Base-by-base conservation (phyloP, 2,113 vertebrate genomes). In the Sakesphorus luctuosus region DNA sequence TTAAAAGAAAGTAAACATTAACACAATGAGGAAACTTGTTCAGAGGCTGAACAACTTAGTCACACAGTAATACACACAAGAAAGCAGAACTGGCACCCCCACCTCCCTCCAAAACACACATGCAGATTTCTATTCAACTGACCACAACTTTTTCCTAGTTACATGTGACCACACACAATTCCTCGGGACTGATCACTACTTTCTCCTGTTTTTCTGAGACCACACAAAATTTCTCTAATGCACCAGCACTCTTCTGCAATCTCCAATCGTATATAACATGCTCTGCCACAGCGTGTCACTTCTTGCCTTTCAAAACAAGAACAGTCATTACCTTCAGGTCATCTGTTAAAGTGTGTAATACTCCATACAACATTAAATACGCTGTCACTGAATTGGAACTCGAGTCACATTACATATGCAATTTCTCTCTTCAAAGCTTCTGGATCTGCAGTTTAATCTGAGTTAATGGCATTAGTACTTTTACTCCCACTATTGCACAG, bases 401-500 rank as follows among this genome's bases (percentile, higher is more conserved):
- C 17, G 59, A 49, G 44, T 59, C 63, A 58, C 5, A 18, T 12
- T 73, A 50, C 35, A 44, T 5, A 25, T 0, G 2, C 16, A 71
- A 71, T 29, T 52, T 21, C 58, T n/a, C 87, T 61, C 71, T 72
- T 82, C 35, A 38, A 47, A 47, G 33, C 11, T 68, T 62, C 67
- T 46, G 18, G 19, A 43, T 69, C 46, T 49, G 25, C 20, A 53
- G 47, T 36, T 78, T 89, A 67, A 75, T 18, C 56, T 5, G 9
- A 74, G 15, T 40, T 24, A 21, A 77, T 10, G 5, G 5, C 4
- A 16, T 38, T 19, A 14, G 28, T 13, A 40, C 50, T 79, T 69
- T 84, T 72, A n/a, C 15, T 65, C 18, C 13, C 10, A 5, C 10
- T 59, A 18, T 0, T 47, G 31, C 4, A 3, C 0, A 50, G 40